Base-by-base conservation (phyloP, 2,797 vertebrate species). In the Falco peregrinus region DNA sequence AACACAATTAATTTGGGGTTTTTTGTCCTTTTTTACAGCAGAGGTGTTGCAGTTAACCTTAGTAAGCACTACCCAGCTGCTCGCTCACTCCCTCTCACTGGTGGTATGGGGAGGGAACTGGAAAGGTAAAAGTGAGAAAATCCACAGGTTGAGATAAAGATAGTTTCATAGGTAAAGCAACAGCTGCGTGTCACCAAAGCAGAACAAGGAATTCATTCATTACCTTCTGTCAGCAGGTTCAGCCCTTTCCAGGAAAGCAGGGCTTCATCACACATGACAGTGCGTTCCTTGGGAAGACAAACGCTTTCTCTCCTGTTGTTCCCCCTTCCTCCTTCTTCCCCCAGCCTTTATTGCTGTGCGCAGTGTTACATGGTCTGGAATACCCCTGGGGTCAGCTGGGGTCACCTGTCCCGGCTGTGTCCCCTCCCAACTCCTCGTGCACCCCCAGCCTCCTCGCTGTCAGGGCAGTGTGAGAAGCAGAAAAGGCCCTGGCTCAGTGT, bases 201-300 rank as follows among this genome's bases (percentile, higher is more conserved):
- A 87, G 63, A 41, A 3, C 12, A 59, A 67, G 29, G 70, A 54
- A 75, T 51, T 41, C 3, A 54, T 50, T 71, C 61, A 31, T 14
- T 14, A 6, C 10, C 47, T 63, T 28, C 43, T 25, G 21, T 3
- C 2, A 5, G 13, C 29, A 76, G 33, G 29, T 3, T 57, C 74
- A 84, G 56, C 26, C 69, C 45, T 31, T 39, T 39, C 74, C 3
- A 2, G 35, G 37, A 35, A 18, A 64, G 57, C 43, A 51, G 19
- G 11, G 56, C 28, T 76, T 28, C 20, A 45, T 37, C 24, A 39
- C 2, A 0, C 2, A 0, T 21, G 37, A n/a, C 3, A 0, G 7
- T 51, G 9, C 21, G 7, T 51, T 11, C 25, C 14, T 57, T 22
- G 43, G 28, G 48, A 51, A 75, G 43, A 31, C 10, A 67, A 73